Percentiles rank a stretch among this genome's conserved stretches.
These are phyloP conservation scores for Orthonevra nobilis DNA, from an alignment of 2,888 invertebrate species.

Conservation along the genomic window DNA sequence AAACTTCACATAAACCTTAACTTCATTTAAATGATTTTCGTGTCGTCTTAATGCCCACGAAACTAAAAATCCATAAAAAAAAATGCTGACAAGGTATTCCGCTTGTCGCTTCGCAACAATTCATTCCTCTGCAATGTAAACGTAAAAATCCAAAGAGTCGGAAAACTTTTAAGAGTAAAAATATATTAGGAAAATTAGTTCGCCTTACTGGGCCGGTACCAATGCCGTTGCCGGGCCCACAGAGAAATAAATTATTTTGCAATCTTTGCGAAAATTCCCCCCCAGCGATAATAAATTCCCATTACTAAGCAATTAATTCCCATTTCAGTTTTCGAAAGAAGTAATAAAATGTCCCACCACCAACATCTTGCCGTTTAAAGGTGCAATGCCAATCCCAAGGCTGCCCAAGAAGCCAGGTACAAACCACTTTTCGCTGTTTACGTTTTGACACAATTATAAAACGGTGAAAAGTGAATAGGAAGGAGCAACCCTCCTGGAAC, in stretches of 20 bases:
- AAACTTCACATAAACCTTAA: no score
- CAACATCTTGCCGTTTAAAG: constrained; percentile 12
- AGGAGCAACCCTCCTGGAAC: no score
- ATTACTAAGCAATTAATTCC: constrained; percentile 67
- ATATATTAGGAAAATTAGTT: constrained; percentile 49
- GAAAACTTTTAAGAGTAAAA: constrained; percentile 37
- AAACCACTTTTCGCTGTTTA: constrained; percentile 54
- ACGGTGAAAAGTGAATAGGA: constrained; percentile 20
- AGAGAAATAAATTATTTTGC: constrained; percentile 57
- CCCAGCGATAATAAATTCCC: constrained; percentile 60
- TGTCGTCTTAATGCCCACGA: no score
- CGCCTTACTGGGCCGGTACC: no score
- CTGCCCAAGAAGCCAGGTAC: constrained; percentile 19
- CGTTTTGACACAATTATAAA: constrained; percentile 64
- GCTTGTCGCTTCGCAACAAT: constrained; percentile 14
- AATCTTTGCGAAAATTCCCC: constrained; percentile 47
- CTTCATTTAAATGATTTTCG: no score
- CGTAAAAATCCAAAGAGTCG: background rate
- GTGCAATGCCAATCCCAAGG: constrained; percentile 39
- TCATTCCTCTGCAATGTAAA: constrained; percentile 10
- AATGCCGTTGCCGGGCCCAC: background rate
- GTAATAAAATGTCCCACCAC: constrained; percentile 56
- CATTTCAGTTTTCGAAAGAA: constrained; percentile 54
- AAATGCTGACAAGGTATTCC: constrained; percentile 44
- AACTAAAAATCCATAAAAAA: constrained; percentile 28